Conservation (phyloP, 2,888 invertebrate genomes). For the Caenorhabditis wallacei region DNA sequence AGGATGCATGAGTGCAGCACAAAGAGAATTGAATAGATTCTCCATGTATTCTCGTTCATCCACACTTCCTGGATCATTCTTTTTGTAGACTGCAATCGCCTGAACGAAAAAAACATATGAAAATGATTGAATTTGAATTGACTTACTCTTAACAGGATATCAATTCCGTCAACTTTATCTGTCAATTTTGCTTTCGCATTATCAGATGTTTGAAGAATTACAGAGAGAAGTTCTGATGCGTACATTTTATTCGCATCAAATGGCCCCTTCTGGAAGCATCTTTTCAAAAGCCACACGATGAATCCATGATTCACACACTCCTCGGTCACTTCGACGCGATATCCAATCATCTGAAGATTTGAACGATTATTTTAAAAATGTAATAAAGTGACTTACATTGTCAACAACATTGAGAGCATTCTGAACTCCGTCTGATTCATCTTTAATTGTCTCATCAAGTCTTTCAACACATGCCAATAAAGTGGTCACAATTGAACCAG, state of each 20-base stretch:
- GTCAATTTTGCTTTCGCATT: conserved; percentile 84
- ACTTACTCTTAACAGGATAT: conserved; percentile 93
- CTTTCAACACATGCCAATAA: conserved; percentile 87
- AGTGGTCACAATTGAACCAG: conserved; percentile 92
- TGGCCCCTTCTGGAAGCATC: conserved; percentile 86
- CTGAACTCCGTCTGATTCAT: conserved; percentile 91
- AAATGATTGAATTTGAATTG: not conserved
- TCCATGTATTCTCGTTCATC: conserved; percentile 99
- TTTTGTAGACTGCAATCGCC: conserved; percentile 82
- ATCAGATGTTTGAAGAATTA: conserved; percentile 93
- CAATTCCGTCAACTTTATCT: conserved; percentile 91
- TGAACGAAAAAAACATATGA: not conserved
- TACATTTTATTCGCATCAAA: conserved; percentile 85
- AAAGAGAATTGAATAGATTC: conserved; percentile 96
- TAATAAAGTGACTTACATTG: conserved; percentile 87
- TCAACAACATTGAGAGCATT: conserved; percentile 95
- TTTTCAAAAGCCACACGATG: conserved; percentile 90
- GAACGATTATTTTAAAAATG: not conserved
- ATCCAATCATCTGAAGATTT: conserved; percentile 87
- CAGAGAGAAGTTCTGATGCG: conserved; percentile 95
- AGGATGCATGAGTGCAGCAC: conserved; percentile 93
- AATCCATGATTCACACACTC: conserved; percentile 77
- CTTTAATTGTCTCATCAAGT: conserved; percentile 92
- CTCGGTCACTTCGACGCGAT: conserved; percentile 88
- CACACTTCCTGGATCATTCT: conserved; percentile 83